Base-by-base conservation (phyloP, 2,113 vertebrate species). In the Hypanus sabinus region DNA sequence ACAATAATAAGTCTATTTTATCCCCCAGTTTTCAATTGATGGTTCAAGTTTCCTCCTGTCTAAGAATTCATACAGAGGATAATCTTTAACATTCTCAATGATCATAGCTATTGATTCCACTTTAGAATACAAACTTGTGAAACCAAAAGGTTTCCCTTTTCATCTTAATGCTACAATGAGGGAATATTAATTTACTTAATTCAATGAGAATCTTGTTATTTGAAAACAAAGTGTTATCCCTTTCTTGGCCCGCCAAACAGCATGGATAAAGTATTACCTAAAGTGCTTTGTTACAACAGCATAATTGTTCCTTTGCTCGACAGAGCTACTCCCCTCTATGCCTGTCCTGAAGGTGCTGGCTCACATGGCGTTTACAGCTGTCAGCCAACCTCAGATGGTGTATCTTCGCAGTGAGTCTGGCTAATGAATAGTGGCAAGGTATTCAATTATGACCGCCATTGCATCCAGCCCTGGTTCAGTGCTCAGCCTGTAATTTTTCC, bases 1-100 rank as follows among this genome's bases (percentile, higher is more conserved):
- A 96, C 96, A 97, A 96, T 97, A 96, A 96, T 96, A 96, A 97
- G 95, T 95, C 95, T 96, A 96, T 96, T 96, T 97, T 97, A n/a
- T 38, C 12, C 90, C 65, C 71, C 38, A 27, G 24, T 20, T 93
- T 93, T 71, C 68, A 90, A 93, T 71, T 38, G 68, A 73, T 55
- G 91, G 91, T 73, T 93, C 70, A 73, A 73, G 30, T 93, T 93
- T 93, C 91, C 91, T 73, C 70, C 16, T 75, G 68, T 46, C 70
- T 93, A 73, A 73, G 91, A 75, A 55, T 55, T 55, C 70, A 46
- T 55, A 71, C 27, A 38, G 68, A 93, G 91, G 91, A 70, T 73
- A 73, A 73, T 93, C 68, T 93, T 93, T 93, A 71, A 71, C 68
- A 73, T 73, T 73, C 70, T 55, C 91, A 75, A 93, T 27, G 24